phyloP scores from a whole-genome alignment of 2,113 vertebrate genomes.

The Elephantulus edwardii region DNA sequence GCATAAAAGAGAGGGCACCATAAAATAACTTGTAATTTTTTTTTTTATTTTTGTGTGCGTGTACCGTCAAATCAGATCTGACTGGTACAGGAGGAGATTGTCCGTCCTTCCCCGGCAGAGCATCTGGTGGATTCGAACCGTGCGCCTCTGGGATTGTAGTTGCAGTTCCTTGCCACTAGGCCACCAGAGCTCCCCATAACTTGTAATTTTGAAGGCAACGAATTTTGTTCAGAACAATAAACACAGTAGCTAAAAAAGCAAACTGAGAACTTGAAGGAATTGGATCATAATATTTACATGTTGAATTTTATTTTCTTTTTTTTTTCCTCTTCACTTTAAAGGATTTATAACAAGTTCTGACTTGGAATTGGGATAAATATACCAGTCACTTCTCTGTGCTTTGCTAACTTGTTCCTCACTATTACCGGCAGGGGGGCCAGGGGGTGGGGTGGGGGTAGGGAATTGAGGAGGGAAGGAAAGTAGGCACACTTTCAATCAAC shows the following conservation, averaged over 20 bases:
- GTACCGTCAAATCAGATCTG: no score
- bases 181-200: no score
- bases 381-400: not conserved
- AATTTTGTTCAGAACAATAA: conserved; percentile 20
- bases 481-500: no score
- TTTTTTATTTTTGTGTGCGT: no score
- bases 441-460: no score
- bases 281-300: not conserved
- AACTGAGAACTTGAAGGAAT: not conserved
- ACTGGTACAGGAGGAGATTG: no score
- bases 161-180: no score
- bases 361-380: not conserved
- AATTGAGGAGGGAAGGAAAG: not conserved
- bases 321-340: conserved; percentile 30
- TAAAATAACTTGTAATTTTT: conserved; percentile 5
- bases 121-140: no score
- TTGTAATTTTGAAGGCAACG: not conserved
- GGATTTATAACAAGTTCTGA: not conserved
- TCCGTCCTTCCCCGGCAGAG: no score
- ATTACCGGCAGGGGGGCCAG: no score
- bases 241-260: not conserved
- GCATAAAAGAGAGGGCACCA: rapidly evolving
- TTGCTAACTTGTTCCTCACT: not conserved
- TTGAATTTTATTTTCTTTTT: not conserved
- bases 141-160: no score